Percentiles rank a stretch among this genome's conserved stretches.
Conservation (phyloP, 23 tunicate genomes). For the Aplidium turbinatum region DNA sequence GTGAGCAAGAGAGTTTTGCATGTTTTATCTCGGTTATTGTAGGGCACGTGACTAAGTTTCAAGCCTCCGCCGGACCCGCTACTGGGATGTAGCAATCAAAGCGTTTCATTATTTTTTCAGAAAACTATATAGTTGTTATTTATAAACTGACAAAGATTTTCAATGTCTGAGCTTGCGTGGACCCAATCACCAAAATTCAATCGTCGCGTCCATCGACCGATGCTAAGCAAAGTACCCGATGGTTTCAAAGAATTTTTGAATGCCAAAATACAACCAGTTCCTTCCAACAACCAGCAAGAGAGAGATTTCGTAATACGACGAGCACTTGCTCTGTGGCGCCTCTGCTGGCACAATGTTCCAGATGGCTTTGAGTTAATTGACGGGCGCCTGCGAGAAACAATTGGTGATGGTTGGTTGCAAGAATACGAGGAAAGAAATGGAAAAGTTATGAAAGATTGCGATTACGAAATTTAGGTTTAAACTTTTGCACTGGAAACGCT, state of each 20-base stretch:
- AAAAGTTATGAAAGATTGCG: too few species aligned
- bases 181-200: conserved; percentile 48
- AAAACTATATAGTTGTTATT: too few species aligned
- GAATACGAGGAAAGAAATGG: conserved; percentile 38
- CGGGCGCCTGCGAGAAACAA: conserved; percentile 16
- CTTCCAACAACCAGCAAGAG: conserved; percentile 30
- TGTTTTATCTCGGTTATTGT: too few species aligned
- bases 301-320: conserved; percentile 62
- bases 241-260: conserved; percentile 42
- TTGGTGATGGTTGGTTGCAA: conserved; percentile 45
- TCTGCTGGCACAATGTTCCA: conserved; percentile 65
- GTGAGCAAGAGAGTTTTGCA: too few species aligned
- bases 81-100: too few species aligned
- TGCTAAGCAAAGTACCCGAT: conserved; percentile 39
- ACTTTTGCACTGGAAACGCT: too few species aligned
- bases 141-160: too few species aligned
- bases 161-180: conserved; percentile 64
- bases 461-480: too few species aligned
- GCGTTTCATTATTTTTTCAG: too few species aligned
- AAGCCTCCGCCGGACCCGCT: too few species aligned
- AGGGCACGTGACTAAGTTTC: too few species aligned
- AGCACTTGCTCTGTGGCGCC: conserved; percentile 80
- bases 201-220: conserved; percentile 23
- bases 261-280: conserved; percentile 35
- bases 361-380: conserved; percentile 50